These are phyloP conservation scores for Drosophila mulleri DNA, from an alignment of 2,888 invertebrate genomes.

Conservation along the genomic window DNA sequence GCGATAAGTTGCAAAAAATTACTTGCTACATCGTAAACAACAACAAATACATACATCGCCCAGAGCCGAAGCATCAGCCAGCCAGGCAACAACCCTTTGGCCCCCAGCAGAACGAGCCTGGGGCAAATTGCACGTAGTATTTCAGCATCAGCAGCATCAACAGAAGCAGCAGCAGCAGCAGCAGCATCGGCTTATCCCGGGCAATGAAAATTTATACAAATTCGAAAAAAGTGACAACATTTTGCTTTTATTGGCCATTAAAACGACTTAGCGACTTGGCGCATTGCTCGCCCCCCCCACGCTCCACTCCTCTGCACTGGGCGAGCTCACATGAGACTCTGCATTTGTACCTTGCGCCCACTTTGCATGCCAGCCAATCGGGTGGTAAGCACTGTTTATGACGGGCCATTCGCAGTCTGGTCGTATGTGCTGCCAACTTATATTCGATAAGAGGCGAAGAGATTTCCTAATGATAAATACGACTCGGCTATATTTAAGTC, in stretches of 20 bases:
- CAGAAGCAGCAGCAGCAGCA: constrained; percentile 39
- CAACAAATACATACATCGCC: constrained; percentile 52
- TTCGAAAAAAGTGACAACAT: constrained; percentile 84
- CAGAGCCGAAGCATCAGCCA: constrained; percentile 11
- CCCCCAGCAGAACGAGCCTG: constrained; percentile 12
- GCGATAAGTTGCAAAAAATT: constrained; percentile 79
- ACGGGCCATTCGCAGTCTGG: not conserved
- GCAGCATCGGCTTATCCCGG: constrained; percentile 72
- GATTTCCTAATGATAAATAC: constrained; percentile 13
- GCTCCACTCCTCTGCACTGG: constrained; percentile 3
- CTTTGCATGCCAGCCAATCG: constrained; percentile 69
- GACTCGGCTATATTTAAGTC: not conserved
- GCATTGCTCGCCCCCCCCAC: constrained; percentile 9
- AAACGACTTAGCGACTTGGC: constrained; percentile 84
- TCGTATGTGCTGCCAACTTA: constrained; percentile 29
- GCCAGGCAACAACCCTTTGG: constrained; percentile 55
- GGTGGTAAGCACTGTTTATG: constrained; percentile 33
- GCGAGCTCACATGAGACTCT: constrained; percentile 62
- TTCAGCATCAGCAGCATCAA: constrained; percentile 74
- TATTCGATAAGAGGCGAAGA: constrained; percentile 26
- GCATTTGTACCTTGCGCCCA: constrained; percentile 69
- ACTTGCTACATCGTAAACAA: constrained; percentile 78
- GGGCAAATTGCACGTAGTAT: constrained; percentile 78
- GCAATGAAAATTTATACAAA: constrained; percentile 83
- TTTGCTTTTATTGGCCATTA: constrained; percentile 85